These are phyloP conservation scores for Aphaenogaster floridana DNA, from an alignment of 1,140 invertebrate species.

Conservation along the genomic window DNA sequence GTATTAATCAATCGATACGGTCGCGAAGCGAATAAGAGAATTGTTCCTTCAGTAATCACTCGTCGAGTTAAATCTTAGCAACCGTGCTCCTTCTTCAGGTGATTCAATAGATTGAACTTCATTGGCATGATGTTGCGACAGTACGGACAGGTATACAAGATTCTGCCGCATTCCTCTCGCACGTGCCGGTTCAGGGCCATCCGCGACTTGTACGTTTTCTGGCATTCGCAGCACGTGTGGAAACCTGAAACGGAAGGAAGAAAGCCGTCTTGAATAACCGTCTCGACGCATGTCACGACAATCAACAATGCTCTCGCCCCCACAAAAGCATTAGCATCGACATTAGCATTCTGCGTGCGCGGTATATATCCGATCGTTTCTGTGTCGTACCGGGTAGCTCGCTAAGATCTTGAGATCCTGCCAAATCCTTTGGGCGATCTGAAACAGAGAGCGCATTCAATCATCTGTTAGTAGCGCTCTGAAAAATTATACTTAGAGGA, in stretches of 20 bases:
- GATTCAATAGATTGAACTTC: slow-evolving; percentile 78
- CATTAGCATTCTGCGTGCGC: slow-evolving; percentile 36
- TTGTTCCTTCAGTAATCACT: not conserved
- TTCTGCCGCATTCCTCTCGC: slow-evolving; percentile 76
- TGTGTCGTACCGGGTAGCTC: slow-evolving; percentile 9
- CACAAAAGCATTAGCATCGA: slow-evolving; percentile 67
- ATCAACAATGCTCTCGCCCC: slow-evolving; percentile 56
- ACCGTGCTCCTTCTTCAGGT: slow-evolving; percentile 75
- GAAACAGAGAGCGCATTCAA: slow-evolving; percentile 36
- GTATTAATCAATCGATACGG: slow-evolving; percentile 4
- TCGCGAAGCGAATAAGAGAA: not conserved
- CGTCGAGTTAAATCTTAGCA: slow-evolving; percentile 59
- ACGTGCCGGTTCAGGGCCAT: slow-evolving; percentile 76
- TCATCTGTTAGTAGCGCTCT: slow-evolving; percentile 3
- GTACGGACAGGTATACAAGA: slow-evolving; percentile 74
- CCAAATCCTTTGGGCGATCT: slow-evolving; percentile 21
- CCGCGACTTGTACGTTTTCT: slow-evolving; percentile 74
- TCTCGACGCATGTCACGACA: slow-evolving; percentile 35
- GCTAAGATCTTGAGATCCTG: not conserved
- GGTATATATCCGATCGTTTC: slow-evolving; percentile 14
- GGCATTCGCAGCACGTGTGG: slow-evolving; percentile 76
- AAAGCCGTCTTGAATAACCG: slow-evolving; percentile 56
- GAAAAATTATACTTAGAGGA: slow-evolving; percentile 5
- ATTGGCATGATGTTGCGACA: slow-evolving; percentile 76
- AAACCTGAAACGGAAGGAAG: slow-evolving; percentile 74